Conservation (phyloP, 1,140 invertebrate genomes). For the Polyergus mexicanus region DNA sequence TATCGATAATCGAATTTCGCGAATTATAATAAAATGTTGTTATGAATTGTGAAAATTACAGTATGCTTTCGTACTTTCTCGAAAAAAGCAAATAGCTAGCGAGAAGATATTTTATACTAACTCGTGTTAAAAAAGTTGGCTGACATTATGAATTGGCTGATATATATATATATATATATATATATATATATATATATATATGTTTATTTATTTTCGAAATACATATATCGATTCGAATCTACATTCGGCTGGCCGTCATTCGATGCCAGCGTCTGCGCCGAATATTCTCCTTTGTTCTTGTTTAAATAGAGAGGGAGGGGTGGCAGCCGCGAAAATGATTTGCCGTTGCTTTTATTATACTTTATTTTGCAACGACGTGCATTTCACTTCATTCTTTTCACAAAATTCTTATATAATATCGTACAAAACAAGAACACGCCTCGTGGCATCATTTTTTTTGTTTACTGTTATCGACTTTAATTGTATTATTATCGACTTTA, state of each 20-base stretch:
- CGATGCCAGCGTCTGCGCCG: conserved; percentile 18
- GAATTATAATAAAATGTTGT: not conserved
- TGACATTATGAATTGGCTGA: too few relatives aligned
- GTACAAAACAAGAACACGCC: not conserved
- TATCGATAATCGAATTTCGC: conserved; percentile 47
- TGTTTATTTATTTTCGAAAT: conserved; percentile 41
- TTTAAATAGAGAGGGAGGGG: conserved; percentile 55
- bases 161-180: too few relatives aligned
- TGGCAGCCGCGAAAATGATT: not conserved
- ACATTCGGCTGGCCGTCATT: conserved; percentile 3
- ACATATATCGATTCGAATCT: not conserved
- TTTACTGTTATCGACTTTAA: not conserved
- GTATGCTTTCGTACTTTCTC: not conserved
- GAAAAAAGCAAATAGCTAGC: not conserved
- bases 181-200: too few relatives aligned
- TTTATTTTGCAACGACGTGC: conserved; percentile 46
- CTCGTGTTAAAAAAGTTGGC: not conserved
- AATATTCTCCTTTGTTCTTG: conserved; percentile 45
- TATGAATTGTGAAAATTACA: not conserved
- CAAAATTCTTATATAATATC: conserved; percentile 15
- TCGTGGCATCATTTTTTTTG: conserved; percentile 16
- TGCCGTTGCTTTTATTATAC: conserved; percentile 16
- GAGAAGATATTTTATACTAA: conserved; percentile 17
- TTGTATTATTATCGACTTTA: not conserved
- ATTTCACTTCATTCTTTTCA: conserved; percentile 8